These are phyloP conservation scores for Melanotaenia pygmaea DNA, from an alignment of 2,797 vertebrate species.

Conservation along the genomic window DNA sequence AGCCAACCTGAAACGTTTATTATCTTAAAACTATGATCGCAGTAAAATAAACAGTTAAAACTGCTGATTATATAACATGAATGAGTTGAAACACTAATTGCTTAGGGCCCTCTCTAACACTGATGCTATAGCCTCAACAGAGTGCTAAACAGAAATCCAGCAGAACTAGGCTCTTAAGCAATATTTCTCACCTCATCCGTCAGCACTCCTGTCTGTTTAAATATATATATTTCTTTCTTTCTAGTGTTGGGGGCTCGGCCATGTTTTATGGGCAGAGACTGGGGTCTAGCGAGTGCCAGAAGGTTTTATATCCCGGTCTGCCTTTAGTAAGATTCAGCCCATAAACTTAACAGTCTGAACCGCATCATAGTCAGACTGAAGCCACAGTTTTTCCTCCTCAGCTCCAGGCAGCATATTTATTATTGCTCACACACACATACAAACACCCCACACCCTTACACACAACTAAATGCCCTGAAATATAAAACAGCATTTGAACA, in stretches of 20 bases:
- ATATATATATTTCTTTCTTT: slow-evolving; percentile 48
- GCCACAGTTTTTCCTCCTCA: slow-evolving; percentile 53
- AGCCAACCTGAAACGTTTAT: background rate
- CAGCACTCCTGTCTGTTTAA: slow-evolving; percentile 31
- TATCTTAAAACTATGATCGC: background rate
- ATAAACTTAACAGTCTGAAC: slow-evolving; percentile 77
- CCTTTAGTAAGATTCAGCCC: slow-evolving; percentile 66
- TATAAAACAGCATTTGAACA: slow-evolving; percentile 30
- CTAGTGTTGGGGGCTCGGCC: slow-evolving; percentile 45
- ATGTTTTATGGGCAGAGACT: slow-evolving; percentile 56
- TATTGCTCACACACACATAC: slow-evolving; percentile 23
- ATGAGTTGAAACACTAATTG: background rate
- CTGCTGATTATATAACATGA: background rate
- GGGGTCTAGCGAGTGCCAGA: slow-evolving; percentile 59
- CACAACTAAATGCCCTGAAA: slow-evolving; percentile 28
- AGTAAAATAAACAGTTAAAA: background rate
- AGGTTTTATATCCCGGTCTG: slow-evolving; percentile 70
- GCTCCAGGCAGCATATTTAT: slow-evolving; percentile 62
- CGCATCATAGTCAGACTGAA: slow-evolving; percentile 65
- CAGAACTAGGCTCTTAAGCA: slow-evolving; percentile 23
- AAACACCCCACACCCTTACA: slow-evolving; percentile 16
- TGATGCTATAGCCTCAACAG: slow-evolving; percentile 12
- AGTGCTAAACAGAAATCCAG: slow-evolving; percentile 29
- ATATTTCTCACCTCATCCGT: slow-evolving; percentile 63
- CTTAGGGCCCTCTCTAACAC: background rate